Evolutionary conservation across 1,140 invertebrate species (phyloP).

Genomic region (Rhyacophila brunnea): DNA sequence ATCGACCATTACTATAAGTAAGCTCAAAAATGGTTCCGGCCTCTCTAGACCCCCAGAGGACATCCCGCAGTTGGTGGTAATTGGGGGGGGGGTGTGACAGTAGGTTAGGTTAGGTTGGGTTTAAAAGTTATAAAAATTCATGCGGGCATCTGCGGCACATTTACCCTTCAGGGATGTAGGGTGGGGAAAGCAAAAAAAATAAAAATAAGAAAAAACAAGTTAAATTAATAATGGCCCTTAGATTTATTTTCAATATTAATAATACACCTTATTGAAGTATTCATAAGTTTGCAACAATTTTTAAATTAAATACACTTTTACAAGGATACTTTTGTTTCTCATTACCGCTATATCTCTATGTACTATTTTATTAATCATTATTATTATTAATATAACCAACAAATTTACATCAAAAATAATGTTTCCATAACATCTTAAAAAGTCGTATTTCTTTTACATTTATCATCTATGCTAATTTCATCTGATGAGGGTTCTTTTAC

Average conservation of each 20-base stretch:
- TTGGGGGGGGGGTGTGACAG: no score
- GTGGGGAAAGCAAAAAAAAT: no score
- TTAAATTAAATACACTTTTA: slow-evolving; percentile 20
- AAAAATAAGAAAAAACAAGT: background rate
- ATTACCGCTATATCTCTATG: slow-evolving; percentile 5
- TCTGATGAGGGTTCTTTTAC: background rate
- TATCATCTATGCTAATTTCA: background rate
- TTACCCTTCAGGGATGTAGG: no score
- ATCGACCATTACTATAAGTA: no score
- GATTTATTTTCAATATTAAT: slow-evolving; percentile 24
- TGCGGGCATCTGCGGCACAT: no score
- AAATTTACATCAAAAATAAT: slow-evolving; percentile 23
- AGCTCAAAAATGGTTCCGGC: no score
- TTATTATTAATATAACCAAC: slow-evolving; percentile 17
- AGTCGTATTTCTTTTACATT: background rate
- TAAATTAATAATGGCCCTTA: slow-evolving; percentile 17
- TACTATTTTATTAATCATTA: background rate
- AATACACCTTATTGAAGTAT: slow-evolving; percentile 21
- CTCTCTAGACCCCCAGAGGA: no score
- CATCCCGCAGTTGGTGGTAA: no score
- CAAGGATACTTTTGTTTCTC: background rate
- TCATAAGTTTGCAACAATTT: slow-evolving; percentile 28
- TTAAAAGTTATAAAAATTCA: no score
- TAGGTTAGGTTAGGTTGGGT: no score
- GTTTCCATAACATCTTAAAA: slow-evolving; percentile 6